Base-by-base conservation (phyloP, 2,797 vertebrate genomes). In the Malurus splendens region DNA sequence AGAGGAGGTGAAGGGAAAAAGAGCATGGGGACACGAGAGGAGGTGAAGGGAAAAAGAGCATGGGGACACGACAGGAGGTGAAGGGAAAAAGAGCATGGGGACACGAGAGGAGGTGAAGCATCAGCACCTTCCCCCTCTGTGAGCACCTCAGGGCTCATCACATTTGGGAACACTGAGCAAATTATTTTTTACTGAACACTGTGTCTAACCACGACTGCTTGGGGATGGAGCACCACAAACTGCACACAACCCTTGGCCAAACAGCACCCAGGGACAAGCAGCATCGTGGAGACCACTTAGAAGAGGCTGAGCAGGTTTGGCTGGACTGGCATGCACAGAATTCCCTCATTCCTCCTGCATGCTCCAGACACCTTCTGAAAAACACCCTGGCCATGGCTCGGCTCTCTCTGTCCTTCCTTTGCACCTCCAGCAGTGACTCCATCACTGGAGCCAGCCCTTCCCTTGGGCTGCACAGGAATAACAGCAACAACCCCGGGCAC, bases 261-360 rank as follows among this genome's bases (percentile, higher is more conserved):
- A 65, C 2, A 3, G 56, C 55, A 10, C 38, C n/a, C 52, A 19
- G 19, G 47, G 57, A 39, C 0, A 2, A 36, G 51, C 17, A 24
- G 24, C 12, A 13, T n/a, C 57, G 14, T 23, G 25, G 39, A 82
- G 51, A 52, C 10, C 22, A 10, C 12, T 36, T 9, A 33, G 45
- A 60, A 82, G n/a, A 57, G 44, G 75, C 75, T 90, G 82, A 90
- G 55, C 84, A 77, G 73, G 80, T 89, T 75, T 52, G 60, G 59
- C 28, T 2, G 0, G 52, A 36, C 18, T 18, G 66, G 36, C 2
- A 7, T 2, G 5, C 1, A 2, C n/a, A 75, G 30, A 39, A 65
- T 45, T 57, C 41, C 32, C 54, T 62, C 6, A 1, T 39, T 33
- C 54, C 41, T 74, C 86, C 48, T 71, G 78, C 20, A 16, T 22